Conservation (phyloP, 2,797 vertebrate genomes). For the Bovichtus diacanthus region DNA sequence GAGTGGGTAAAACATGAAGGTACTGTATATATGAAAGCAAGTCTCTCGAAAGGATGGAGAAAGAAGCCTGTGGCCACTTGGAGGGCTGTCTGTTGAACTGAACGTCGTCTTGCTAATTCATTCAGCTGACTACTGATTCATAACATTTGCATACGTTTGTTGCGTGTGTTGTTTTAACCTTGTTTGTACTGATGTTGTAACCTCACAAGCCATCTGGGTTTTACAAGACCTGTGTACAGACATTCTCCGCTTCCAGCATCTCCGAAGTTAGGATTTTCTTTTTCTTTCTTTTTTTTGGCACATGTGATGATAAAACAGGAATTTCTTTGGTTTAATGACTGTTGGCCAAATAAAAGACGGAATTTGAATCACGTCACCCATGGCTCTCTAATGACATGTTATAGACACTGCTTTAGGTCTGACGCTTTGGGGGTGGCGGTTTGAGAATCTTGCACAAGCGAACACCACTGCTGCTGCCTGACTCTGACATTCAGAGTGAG, state of each 20-base stretch:
- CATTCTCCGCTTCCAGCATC: too few relatives aligned
- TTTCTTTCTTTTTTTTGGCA: background rate
- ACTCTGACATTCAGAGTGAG: slow-evolving; percentile 45
- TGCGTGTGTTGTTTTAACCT: slow-evolving; percentile 54
- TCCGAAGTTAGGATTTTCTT: background rate
- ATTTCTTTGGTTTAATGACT: background rate
- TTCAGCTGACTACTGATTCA: slow-evolving; percentile 67
- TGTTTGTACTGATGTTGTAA: slow-evolving; percentile 58
- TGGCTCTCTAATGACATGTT: background rate
- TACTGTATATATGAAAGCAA: slow-evolving; percentile 52
- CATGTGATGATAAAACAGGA: background rate
- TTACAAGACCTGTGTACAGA: slow-evolving; percentile 25
- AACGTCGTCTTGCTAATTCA: slow-evolving; percentile 62
- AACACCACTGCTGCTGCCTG: slow-evolving; percentile 32
- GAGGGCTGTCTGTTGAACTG: slow-evolving; percentile 50
- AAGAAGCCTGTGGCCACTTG: slow-evolving; percentile 35
- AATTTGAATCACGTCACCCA: background rate
- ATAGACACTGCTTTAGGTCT: background rate
- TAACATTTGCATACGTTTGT: slow-evolving; percentile 63
- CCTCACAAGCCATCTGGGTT: slow-evolving; percentile 53
- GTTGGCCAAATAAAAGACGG: background rate
- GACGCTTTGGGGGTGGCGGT: background rate
- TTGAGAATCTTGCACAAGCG: slow-evolving; percentile 29
- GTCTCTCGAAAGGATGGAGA: slow-evolving; percentile 32
- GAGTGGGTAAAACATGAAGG: slow-evolving; percentile 48